A percentile compares a stretch with the other conserved stretches of the same genome.
phyloP scores from a whole-genome alignment of 2,888 invertebrate species.

The Nymphalis urticae region DNA sequence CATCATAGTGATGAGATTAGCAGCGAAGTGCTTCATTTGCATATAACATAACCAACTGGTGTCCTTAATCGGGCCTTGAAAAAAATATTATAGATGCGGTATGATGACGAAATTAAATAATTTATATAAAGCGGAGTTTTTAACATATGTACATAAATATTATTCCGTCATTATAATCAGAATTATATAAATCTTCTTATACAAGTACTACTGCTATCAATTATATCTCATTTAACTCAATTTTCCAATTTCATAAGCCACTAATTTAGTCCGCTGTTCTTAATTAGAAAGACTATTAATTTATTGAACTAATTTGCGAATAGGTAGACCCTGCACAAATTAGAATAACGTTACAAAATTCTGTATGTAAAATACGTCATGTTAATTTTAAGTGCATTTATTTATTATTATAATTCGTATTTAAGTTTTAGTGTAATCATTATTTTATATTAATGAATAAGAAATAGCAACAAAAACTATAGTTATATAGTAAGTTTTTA shows the following conservation, averaged over 20 bases:
- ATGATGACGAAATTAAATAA: not conserved
- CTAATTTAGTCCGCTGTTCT: slow-evolving; percentile 4
- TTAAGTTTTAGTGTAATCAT: too few species aligned
- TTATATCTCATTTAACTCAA: not conserved
- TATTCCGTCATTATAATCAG: too few species aligned
- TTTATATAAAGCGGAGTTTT: too few species aligned
- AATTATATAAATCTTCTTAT: not conserved
- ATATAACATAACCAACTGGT: slow-evolving; percentile 1
- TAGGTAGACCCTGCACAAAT: not conserved
- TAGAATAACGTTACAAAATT: not conserved
- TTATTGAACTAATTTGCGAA: slow-evolving; percentile 6
- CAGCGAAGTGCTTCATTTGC: not conserved
- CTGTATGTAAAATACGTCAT: too few species aligned
- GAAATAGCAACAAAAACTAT: not conserved
- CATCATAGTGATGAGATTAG: slow-evolving; percentile 11
- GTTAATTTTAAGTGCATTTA: too few species aligned
- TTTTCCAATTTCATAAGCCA: slow-evolving; percentile 22
- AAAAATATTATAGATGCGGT: not conserved
- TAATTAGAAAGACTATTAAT: slow-evolving; percentile 2
- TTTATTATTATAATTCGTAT: too few species aligned
- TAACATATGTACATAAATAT: too few species aligned
- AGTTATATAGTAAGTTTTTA: not conserved
- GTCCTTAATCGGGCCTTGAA: not conserved
- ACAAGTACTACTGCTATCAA: not conserved
- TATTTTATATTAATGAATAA: too few species aligned